Evolutionary conservation across 1,140 invertebrate genomes (phyloP), one percentile per base, ranked within the genome.

Genomic region (Philotrypesis tridentata): DNA sequence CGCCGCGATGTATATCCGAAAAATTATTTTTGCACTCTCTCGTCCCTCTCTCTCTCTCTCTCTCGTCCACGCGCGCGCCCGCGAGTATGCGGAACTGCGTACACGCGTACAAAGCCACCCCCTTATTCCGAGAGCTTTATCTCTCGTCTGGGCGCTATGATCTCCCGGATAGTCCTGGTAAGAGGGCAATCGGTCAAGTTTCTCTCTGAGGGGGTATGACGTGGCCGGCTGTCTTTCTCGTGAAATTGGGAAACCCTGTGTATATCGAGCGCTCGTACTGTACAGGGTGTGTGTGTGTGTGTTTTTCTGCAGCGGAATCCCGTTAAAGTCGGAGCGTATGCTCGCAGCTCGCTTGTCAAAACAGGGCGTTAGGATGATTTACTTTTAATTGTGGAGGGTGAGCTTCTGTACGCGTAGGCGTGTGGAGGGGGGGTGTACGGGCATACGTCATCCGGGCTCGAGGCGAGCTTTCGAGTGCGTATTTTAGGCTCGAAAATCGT

Each of bases 281-380:
- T 61, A 27, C n/a, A 14, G 71, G 7, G 33, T 43, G 48, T 27
- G 27, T 14, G 12, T 27, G 29, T n/a, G n/a, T n/a, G 40, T 40
- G 23, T 23, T 27, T 27, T 25, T 55, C 78, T n/a, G 61, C 31
- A 12, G 60, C 74, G 79, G 48, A 65, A 80, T 74, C 61, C 70
- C 27, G n/a, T n/a, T 72, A 77, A 82, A 82, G 65, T 82, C n/a
- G 43, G 43, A 70, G 31, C 80, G 73, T 82, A 76, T 75, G 73
- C 65, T 82, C 21, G 48, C 29, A 14, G 1, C n/a, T 14, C 23
- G 27, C 71, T 80, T 82, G 80, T 48, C 74, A 77, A 77, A 72
- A 65, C 60, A 72, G 25, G 17, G 74, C 73, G 29, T 7, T 23
- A 40, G 31, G 43, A 25, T 55, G 48, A 82, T 82, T 76, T 82